Evolutionary conservation across 2,888 invertebrate genomes (phyloP), one percentile per base, ranked within the genome.

Genomic region (Nephrotoma appendiculata): DNA sequence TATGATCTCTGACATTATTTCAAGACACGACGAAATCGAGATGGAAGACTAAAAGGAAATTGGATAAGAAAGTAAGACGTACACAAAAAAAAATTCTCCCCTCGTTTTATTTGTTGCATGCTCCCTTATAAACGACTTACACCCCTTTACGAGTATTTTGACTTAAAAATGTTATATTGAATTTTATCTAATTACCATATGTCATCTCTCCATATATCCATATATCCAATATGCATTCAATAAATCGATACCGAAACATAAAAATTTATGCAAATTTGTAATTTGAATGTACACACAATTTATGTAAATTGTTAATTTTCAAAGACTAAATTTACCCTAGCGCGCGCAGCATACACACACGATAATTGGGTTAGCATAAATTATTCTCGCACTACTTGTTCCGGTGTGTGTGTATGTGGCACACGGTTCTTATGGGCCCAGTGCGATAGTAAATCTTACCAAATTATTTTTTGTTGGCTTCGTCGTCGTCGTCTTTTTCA

Each of bases 1-100:
- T 85, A 85, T 85, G 85, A 85, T 85, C 85, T 85, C 45, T 45
- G 85, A 85, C 85, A 45, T 45, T 84, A 71, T 71, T 71, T 31
- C 31, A 71, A 71, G 71, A 71, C 31, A 31, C 71, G 71, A 71
- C 6, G 9, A 31, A 31, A 31, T 71, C 31, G 71, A 71, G 31
- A 7, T 31, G 31, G 31, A 31, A 71, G 71, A 71, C 71, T 71
- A 31, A 31, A 71, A 71, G 71, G 71, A 71, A 71, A 71, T 71
- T 71, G 71, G 71, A 71, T 71, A 31, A 31, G 31, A 71, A 31
- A 71, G 31, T 31, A 31, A 19, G 19, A 19, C 19, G 19, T 1
- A 19, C 19, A 19, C 19, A 19, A 71, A 52, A 52, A 15, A 3
- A 71, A 71, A 19, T 11, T 71, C 31, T 71, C 71, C 71, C 71